Evolutionary conservation across 1,140 invertebrate species (phyloP).

Genomic region (Temnothorax longispinosus): DNA sequence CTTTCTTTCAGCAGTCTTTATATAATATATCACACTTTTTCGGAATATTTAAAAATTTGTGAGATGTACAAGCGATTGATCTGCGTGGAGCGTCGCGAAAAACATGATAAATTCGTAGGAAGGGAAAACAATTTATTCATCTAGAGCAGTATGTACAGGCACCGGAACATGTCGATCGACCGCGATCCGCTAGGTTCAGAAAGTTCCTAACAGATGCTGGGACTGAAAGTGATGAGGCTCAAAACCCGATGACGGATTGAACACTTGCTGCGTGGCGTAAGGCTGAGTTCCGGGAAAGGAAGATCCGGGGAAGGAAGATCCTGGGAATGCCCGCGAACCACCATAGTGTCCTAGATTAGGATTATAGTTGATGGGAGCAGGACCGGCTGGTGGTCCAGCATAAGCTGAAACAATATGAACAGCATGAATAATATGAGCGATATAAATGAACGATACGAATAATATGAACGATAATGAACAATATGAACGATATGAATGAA

Average conservation of each 20-base stretch:
- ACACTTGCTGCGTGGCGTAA: constrained; percentile 54
- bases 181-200: constrained; percentile 66
- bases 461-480: too few species aligned
- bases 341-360: constrained; percentile 78
- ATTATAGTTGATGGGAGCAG: constrained; percentile 78
- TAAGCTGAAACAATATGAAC: constrained; percentile 70
- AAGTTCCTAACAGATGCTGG: constrained; percentile 77
- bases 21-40: constrained; percentile 41
- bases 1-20: constrained; percentile 36
- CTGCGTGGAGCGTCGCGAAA: not conserved
- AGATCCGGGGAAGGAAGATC: not conserved
- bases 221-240: constrained; percentile 82
- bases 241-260: constrained; percentile 71
- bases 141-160: constrained; percentile 85
- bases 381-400: constrained; percentile 45
- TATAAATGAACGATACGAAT: too few species aligned
- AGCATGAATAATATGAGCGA: too few species aligned
- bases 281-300: constrained; percentile 62
- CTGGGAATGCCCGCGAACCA: constrained; percentile 72
- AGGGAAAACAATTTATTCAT: constrained; percentile 84
- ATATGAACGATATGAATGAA: too few species aligned
- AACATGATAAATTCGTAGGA: constrained; percentile 15
- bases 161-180: constrained; percentile 16
- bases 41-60: not conserved
- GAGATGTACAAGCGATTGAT: constrained; percentile 13